These are phyloP conservation scores for Meteorus sp. DNA, from an alignment of 1,140 invertebrate species.

Conservation along the genomic window DNA sequence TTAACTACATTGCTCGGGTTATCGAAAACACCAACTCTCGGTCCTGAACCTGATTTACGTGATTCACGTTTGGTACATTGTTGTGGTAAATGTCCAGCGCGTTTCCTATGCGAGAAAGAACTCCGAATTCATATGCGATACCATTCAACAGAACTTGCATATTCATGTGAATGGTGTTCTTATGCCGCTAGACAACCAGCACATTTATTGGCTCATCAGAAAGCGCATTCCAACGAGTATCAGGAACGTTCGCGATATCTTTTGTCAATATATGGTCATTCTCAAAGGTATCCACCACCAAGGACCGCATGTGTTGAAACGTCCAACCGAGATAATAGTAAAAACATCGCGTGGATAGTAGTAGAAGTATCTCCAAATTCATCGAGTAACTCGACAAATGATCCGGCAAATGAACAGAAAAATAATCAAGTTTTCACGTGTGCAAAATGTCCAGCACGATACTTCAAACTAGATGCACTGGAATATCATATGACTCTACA, in stretches of 20 bases:
- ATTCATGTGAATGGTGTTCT: slow-evolving; percentile 76
- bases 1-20: slow-evolving; percentile 51
- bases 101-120: slow-evolving; percentile 69
- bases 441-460: slow-evolving; percentile 70
- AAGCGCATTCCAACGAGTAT: slow-evolving; percentile 81
- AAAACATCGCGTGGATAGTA: slow-evolving; percentile 50
- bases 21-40: slow-evolving; percentile 36
- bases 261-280: slow-evolving; percentile 66
- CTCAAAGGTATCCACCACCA: slow-evolving; percentile 66
- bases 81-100: slow-evolving; percentile 73
- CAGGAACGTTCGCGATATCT: slow-evolving; percentile 75
- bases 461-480: slow-evolving; percentile 70
- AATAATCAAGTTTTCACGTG: slow-evolving; percentile 60
- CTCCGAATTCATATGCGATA: slow-evolving; percentile 69
- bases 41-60: slow-evolving; percentile 44
- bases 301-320: slow-evolving; percentile 61
- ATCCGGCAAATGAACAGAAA: slow-evolving; percentile 13
- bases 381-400: neutral
- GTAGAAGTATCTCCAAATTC: slow-evolving; percentile 34
- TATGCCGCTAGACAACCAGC: slow-evolving; percentile 73
- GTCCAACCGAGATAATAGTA: slow-evolving; percentile 27
- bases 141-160: slow-evolving; percentile 66
- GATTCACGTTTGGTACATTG: slow-evolving; percentile 57
- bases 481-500: slow-evolving; percentile 75
- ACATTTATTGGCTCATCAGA: slow-evolving; percentile 72